phyloP scores from a whole-genome alignment of 2,888 invertebrate genomes.

The Octodonta nipae region DNA sequence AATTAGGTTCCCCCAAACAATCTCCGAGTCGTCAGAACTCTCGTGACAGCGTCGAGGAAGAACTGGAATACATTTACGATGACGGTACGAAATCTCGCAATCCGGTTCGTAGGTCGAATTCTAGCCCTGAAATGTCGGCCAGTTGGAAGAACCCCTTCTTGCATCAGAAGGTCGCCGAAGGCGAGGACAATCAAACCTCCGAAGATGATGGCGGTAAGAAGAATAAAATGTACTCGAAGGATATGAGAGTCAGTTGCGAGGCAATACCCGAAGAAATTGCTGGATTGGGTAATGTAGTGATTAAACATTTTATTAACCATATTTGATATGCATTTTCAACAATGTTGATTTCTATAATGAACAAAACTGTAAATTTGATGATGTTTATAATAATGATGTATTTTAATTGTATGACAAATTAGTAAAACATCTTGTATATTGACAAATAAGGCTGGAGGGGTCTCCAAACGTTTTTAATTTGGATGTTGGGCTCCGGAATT shows the following conservation, averaged over 20 bases:
- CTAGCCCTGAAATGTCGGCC: constrained; percentile 87
- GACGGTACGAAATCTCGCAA: constrained; percentile 48
- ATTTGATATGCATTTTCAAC: too few species aligned
- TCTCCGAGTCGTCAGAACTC: constrained; percentile 42
- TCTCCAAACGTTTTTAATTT: too few species aligned
- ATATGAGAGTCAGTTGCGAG: constrained; percentile 75
- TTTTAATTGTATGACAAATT: too few species aligned
- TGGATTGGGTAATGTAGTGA: constrained; percentile 38
- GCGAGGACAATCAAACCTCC: constrained; percentile 19
- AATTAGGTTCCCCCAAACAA: constrained; percentile 23
- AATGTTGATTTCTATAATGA: too few species aligned
- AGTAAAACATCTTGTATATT: too few species aligned
- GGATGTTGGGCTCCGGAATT: too few species aligned
- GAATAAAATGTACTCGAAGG: constrained; percentile 52
- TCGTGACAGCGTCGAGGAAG: constrained; percentile 41
- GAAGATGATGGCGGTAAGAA: constrained; percentile 39
- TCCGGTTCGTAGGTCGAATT: constrained; percentile 78
- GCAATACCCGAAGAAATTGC: constrained; percentile 82
- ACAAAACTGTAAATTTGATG: too few species aligned
- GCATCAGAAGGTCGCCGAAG: constrained; percentile 34
- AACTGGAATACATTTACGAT: constrained; percentile 33
- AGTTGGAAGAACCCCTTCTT: constrained; percentile 63
- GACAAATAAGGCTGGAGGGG: too few species aligned
- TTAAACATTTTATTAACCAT: too few species aligned
- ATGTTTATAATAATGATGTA: too few species aligned